Conservation (phyloP, 2,888 invertebrate genomes). For the Nomada ruficornis region DNA sequence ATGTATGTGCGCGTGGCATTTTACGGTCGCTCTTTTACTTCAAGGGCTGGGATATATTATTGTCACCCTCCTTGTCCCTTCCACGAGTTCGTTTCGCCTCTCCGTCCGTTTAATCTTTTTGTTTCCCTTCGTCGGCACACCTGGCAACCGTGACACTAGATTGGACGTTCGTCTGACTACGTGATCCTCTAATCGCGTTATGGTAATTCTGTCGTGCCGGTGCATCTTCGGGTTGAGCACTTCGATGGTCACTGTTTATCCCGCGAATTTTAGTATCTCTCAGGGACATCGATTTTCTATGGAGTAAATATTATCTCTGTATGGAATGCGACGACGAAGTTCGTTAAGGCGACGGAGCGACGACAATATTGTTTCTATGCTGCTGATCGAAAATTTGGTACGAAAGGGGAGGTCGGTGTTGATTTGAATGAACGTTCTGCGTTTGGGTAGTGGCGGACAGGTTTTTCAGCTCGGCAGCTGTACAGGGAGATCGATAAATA, state of each 20-base stretch:
- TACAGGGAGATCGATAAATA: slow-evolving; percentile 34
- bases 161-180: slow-evolving; percentile 59
- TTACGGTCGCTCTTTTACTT: slow-evolving; percentile 68
- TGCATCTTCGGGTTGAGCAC: slow-evolving; percentile 52
- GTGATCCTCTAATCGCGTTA: slow-evolving; percentile 64
- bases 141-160: slow-evolving; percentile 41
- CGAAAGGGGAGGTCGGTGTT: no score
- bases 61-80: slow-evolving; percentile 40
- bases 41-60: slow-evolving; percentile 64
- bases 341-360: not conserved
- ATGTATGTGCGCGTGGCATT: slow-evolving; percentile 61
- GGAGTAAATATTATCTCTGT: not conserved
- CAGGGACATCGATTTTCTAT: no score
- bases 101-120: not conserved
- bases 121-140: not conserved
- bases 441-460: not conserved
- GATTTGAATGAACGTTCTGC: no score
- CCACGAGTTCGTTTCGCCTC: slow-evolving; percentile 13
- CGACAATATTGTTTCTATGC: not conserved
- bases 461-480: slow-evolving; percentile 16
- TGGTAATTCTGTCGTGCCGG: slow-evolving; percentile 60
- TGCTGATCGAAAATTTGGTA: not conserved
- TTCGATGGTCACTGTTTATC: not conserved
- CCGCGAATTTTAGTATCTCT: slow-evolving; percentile 36
- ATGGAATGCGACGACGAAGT: no score